These are phyloP conservation scores for Odontocolon sp. DNA, from an alignment of 2,888 invertebrate genomes.

Conservation along the genomic window DNA sequence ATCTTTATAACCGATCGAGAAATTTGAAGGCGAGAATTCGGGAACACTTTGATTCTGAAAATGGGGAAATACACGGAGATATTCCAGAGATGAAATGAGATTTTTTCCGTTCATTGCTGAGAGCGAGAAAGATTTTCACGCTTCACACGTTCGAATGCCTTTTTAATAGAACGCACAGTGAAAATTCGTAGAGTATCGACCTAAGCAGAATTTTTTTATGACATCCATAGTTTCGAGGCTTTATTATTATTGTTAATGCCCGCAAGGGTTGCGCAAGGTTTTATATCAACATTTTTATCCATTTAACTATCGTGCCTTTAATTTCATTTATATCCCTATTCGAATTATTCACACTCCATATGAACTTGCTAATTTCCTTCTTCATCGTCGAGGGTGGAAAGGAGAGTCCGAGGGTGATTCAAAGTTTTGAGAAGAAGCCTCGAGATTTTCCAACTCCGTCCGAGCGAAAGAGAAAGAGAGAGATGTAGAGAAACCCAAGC, in stretches of 20 bases:
- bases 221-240: not conserved
- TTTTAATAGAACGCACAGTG: conserved; percentile 10
- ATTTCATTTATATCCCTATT: conserved; percentile 39
- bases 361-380: conserved; percentile 55
- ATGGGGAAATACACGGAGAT: not conserved
- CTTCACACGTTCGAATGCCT: conserved; percentile 8
- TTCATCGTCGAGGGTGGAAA: not conserved
- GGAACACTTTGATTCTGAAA: conserved; percentile 19
- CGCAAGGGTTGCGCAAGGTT: not conserved
- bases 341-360: conserved; percentile 55
- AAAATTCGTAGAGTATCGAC: not conserved
- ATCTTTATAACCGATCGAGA: conserved; percentile 56
- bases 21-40: conserved; percentile 39
- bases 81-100: conserved; percentile 30
- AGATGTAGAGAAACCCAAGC: not conserved
- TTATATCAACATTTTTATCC: conserved; percentile 34
- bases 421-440: conserved; percentile 60
- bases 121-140: not conserved
- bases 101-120: not conserved
- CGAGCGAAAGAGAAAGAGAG: not conserved
- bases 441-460: conserved; percentile 36
- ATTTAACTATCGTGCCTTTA: conserved; percentile 37
- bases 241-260: not conserved
- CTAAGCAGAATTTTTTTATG: not conserved
- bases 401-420: not conserved